phyloP scores from a whole-genome alignment of 2,888 invertebrate species.

The Agriotes lineatus region DNA sequence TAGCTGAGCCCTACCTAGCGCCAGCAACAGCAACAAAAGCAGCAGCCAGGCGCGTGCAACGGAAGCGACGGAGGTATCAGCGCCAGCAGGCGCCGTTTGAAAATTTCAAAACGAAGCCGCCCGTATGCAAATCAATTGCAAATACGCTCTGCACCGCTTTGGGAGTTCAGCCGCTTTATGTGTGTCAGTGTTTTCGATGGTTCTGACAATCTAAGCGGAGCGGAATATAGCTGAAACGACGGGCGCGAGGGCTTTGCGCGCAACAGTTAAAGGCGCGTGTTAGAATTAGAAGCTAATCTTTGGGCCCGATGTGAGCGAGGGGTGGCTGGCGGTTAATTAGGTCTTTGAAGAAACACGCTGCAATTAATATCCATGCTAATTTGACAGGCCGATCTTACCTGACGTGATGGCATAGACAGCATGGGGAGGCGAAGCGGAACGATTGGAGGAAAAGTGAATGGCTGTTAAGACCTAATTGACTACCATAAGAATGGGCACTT shows the following conservation, averaged over 20 bases:
- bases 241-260: neutral
- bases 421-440: no score
- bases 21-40: no score
- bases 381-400: slow-evolving; percentile 14
- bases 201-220: slow-evolving; percentile 14
- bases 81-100: neutral
- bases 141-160: slow-evolving; percentile 3
- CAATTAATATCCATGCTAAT: slow-evolving; percentile 28
- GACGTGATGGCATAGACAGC: slow-evolving; percentile 3
- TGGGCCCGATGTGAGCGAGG: slow-evolving; percentile 17
- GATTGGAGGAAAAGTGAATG: no score
- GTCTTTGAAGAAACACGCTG: slow-evolving; percentile 32
- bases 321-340: slow-evolving; percentile 24
- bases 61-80: neutral
- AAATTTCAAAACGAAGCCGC: neutral
- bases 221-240: neutral
- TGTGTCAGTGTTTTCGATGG: slow-evolving; percentile 7
- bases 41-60: no score
- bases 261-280: slow-evolving; percentile 26
- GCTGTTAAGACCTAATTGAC: no score
- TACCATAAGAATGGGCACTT: no score
- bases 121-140: slow-evolving; percentile 20
- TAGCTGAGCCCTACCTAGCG: no score
- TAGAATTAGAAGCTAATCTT: slow-evolving; percentile 36
- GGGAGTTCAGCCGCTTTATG: slow-evolving; percentile 14